Evolutionary conservation across 1,140 invertebrate species (phyloP).

Genomic region (Myzus persicae): DNA sequence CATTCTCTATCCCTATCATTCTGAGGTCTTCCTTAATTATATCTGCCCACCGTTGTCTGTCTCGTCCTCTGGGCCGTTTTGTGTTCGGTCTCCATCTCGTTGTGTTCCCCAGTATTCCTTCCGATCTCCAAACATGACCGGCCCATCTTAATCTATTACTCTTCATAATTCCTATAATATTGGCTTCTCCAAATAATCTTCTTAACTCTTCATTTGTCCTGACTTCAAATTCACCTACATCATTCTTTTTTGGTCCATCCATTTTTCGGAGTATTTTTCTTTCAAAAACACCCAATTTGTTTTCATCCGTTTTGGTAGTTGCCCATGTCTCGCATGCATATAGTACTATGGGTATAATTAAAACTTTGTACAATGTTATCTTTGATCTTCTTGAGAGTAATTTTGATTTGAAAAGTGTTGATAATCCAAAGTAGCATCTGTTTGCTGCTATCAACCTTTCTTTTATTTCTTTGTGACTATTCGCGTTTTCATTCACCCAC

Average conservation of each 20-base stretch:
- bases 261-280: slow-evolving; percentile 9
- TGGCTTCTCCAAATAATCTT: not conserved
- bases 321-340: not conserved
- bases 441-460: slow-evolving; percentile 10
- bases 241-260: not conserved
- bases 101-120: not conserved
- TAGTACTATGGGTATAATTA: not conserved
- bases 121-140: slow-evolving; percentile 24
- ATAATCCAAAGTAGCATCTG: not conserved
- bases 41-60: too few species aligned
- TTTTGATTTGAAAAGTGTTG: slow-evolving; percentile 32
- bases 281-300: not conserved
- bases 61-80: too few species aligned
- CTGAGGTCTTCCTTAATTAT: not conserved
- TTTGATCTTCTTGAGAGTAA: slow-evolving; percentile 40
- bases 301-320: not conserved
- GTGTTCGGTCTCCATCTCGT: not conserved
- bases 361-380: slow-evolving; percentile 9
- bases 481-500: not conserved
- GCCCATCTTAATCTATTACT: not conserved
- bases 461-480: not conserved
- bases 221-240: not conserved
- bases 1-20: not conserved
- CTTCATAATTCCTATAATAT: slow-evolving; percentile 18
- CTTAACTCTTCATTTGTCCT: slow-evolving; percentile 14